A percentile compares a stretch with the other conserved stretches of the same genome.
Evolutionary conservation across 2,888 invertebrate genomes (phyloP).

Genomic region (Cantharis nigra): DNA sequence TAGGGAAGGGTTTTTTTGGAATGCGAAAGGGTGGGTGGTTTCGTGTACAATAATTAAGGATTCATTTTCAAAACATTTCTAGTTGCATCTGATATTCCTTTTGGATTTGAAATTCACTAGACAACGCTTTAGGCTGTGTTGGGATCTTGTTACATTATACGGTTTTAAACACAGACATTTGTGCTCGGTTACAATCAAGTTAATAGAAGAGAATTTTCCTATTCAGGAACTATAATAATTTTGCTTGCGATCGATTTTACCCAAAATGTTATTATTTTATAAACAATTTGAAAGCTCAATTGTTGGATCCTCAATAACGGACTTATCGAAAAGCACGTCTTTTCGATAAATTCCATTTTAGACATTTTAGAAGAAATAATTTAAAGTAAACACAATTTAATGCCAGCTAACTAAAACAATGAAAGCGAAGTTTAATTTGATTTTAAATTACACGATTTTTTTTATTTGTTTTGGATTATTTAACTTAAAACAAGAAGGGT

Average conservation of each 20-base stretch:
- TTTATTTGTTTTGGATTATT: not conserved
- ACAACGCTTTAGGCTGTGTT: conserved; percentile 19
- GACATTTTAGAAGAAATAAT: not conserved
- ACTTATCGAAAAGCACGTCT: not conserved
- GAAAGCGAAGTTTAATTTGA: not conserved
- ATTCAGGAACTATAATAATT: conserved; percentile 7
- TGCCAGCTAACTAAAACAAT: not conserved
- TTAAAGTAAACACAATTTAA: conserved; percentile 7
- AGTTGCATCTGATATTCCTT: conserved; percentile 10
- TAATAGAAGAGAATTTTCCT: conserved; percentile 17
- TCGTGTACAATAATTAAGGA: not conserved
- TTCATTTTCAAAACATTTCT: conserved; percentile 21
- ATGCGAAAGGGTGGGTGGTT: not conserved
- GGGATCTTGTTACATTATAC: conserved; percentile 29
- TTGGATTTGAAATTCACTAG: conserved; percentile 20
- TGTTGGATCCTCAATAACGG: not conserved
- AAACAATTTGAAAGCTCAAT: not conserved
- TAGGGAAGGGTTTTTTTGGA: not conserved
- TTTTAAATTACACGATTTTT: not conserved
- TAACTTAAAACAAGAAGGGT: not conserved
- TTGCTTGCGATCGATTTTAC: not conserved
- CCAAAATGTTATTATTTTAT: not conserved
- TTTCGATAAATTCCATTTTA: not conserved
- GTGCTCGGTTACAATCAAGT: conserved; percentile 14
- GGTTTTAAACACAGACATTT: conserved; percentile 19